Conservation (phyloP, 2,888 invertebrate species). For the Rhorus exstirpatorius region DNA sequence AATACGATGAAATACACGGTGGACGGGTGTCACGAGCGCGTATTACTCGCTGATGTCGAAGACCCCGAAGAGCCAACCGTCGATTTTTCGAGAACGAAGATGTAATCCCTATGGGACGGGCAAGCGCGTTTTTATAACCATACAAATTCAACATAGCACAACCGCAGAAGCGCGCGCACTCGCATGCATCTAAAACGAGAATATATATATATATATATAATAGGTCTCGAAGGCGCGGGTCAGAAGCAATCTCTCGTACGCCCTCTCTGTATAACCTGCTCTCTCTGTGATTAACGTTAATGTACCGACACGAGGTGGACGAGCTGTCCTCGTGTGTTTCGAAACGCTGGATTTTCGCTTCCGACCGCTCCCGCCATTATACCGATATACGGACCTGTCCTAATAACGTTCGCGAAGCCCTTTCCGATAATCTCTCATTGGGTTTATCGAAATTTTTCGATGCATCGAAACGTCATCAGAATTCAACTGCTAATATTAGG, state of each 20-base stretch:
- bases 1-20: constrained; percentile 66
- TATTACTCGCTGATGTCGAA: constrained; percentile 51
- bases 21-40: constrained; percentile 76
- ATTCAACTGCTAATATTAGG: too few species aligned
- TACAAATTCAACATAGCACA: too few species aligned
- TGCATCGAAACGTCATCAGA: too few species aligned
- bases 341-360: constrained; percentile 22
- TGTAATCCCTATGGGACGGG: neutral
- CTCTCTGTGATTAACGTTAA: constrained; percentile 76
- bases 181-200: constrained; percentile 23
- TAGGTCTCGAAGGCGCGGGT: constrained; percentile 31
- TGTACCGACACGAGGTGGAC: constrained; percentile 72
- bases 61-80: constrained; percentile 45
- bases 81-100: constrained; percentile 15
- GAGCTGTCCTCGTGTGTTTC: constrained; percentile 16
- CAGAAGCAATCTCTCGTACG: constrained; percentile 39
- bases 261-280: constrained; percentile 57
- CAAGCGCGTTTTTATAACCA: neutral
- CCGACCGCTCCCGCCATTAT: constrained; percentile 23
- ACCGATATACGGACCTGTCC: constrained; percentile 23
- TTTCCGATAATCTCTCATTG: too few species aligned
- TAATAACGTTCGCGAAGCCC: neutral
- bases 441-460: too few species aligned
- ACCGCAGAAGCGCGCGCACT: too few species aligned
- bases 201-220: too few species aligned